phyloP scores from a whole-genome alignment of 2,888 invertebrate species.

The Parnassius glacialis region DNA sequence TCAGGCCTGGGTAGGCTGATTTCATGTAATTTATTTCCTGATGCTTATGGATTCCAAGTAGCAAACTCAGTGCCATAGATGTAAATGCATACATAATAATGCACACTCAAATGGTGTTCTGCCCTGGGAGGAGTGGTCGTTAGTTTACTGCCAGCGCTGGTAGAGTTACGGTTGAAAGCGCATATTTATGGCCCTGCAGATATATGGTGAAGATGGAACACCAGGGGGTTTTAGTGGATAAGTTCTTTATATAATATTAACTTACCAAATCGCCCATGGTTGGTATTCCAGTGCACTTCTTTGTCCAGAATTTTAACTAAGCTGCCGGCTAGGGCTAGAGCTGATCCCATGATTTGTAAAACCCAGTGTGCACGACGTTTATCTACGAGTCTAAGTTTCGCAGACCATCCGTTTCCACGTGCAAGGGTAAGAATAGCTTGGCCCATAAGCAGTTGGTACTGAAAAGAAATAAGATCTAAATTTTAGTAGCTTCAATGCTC shows the following conservation, averaged over 20 bases:
- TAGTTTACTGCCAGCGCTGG: no score
- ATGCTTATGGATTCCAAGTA: no score
- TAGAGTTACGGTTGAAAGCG: no score
- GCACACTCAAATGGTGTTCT: no score
- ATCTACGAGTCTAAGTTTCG: constrained; percentile 50
- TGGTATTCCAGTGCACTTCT: constrained; percentile 43
- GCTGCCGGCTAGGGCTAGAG: constrained; percentile 55
- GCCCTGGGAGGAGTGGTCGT: no score
- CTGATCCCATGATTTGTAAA: constrained; percentile 58
- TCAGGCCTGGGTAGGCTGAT: no score
- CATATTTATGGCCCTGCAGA: constrained; percentile 33
- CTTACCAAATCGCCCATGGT: constrained; percentile 57
- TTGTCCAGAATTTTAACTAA: constrained; percentile 53
- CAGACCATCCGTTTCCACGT: constrained; percentile 59
- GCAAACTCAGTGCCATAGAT: no score
- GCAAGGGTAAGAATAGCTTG: constrained; percentile 58
- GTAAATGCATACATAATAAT: no score
- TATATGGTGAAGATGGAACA: no score
- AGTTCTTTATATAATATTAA: background rate
- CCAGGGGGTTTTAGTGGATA: no score
- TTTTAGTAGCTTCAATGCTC: no score
- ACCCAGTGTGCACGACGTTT: constrained; percentile 59
- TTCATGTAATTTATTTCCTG: no score
- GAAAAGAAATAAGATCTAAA: constrained; percentile 30
- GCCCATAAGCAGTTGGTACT: constrained; percentile 69